phyloP scores from a whole-genome alignment of 2,888 invertebrate species.

The Chalcis sispes region DNA sequence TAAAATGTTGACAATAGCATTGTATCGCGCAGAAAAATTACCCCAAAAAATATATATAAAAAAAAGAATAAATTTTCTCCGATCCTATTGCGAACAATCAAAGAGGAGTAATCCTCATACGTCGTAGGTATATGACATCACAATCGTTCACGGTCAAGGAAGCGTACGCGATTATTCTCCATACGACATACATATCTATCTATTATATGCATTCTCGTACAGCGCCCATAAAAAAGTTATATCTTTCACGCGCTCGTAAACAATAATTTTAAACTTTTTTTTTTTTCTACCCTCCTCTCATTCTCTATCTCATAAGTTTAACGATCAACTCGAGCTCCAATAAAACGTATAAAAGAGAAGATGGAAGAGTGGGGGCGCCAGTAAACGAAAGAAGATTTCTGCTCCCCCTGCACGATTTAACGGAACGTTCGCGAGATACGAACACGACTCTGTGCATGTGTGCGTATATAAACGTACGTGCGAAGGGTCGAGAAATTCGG shows the following conservation, averaged over 20 bases:
- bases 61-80: too few relatives aligned
- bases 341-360: too few relatives aligned
- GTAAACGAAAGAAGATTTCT: background rate
- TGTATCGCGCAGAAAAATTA: too few relatives aligned
- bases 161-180: too few relatives aligned
- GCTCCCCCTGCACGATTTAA: constrained; percentile 16
- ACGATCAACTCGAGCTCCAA: constrained; percentile 13
- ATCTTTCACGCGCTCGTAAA: constrained; percentile 27
- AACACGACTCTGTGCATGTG: background rate
- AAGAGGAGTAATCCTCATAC: too few relatives aligned
- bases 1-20: too few relatives aligned
- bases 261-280: constrained; percentile 48
- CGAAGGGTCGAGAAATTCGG: too few relatives aligned
- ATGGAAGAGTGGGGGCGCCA: too few relatives aligned
- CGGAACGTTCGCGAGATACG: background rate
- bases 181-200: too few relatives aligned
- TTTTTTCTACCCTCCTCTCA: constrained; percentile 10
- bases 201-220: constrained; percentile 9
- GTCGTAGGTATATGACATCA: too few relatives aligned
- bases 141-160: constrained; percentile 31
- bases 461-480: background rate
- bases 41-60: too few relatives aligned
- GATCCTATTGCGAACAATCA: too few relatives aligned
- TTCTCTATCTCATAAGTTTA: constrained; percentile 17
- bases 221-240: constrained; percentile 33